A percentile compares a stretch with the other conserved stretches of the same genome.
phyloP scores from a whole-genome alignment of 2,888 invertebrate species.

The Camponotus fellah region DNA sequence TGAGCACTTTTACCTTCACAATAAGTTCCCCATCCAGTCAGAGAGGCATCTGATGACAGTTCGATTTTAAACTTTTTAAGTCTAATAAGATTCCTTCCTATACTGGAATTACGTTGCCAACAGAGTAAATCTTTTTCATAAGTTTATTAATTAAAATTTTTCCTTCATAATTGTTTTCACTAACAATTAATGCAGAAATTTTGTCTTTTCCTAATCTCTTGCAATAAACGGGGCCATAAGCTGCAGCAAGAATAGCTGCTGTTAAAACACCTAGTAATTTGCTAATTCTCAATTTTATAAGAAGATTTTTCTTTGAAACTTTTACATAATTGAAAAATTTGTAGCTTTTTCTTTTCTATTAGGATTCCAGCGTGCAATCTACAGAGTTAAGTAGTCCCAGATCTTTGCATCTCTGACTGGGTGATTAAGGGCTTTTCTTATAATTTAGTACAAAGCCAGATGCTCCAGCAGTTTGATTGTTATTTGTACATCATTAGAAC shows the following conservation, averaged over 20 bases:
- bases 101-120: conserved; percentile 63
- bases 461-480: conserved; percentile 50
- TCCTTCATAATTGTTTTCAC: conserved; percentile 57
- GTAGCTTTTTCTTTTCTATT: conserved; percentile 58
- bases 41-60: conserved; percentile 66
- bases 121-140: conserved; percentile 61
- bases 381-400: conserved; percentile 61
- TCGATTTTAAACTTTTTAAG: conserved; percentile 29
- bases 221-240: conserved; percentile 63
- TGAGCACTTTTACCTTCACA: conserved; percentile 50
- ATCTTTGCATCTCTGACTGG: conserved; percentile 54
- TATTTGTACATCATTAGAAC: conserved; percentile 42
- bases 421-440: conserved; percentile 53
- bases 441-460: conserved; percentile 66
- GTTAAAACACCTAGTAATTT: conserved; percentile 87
- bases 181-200: conserved; percentile 56
- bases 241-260: conserved; percentile 82
- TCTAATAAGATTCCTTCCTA: conserved; percentile 60
- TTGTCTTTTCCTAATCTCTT: conserved; percentile 67
- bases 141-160: conserved; percentile 49
- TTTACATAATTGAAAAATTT: conserved; percentile 27
- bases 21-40: conserved; percentile 64
- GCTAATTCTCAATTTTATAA: conserved; percentile 62
- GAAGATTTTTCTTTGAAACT: conserved; percentile 44
- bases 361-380: conserved; percentile 42